Conservation (phyloP, 1,140 invertebrate genomes). For the Neodiprion pinetum region DNA sequence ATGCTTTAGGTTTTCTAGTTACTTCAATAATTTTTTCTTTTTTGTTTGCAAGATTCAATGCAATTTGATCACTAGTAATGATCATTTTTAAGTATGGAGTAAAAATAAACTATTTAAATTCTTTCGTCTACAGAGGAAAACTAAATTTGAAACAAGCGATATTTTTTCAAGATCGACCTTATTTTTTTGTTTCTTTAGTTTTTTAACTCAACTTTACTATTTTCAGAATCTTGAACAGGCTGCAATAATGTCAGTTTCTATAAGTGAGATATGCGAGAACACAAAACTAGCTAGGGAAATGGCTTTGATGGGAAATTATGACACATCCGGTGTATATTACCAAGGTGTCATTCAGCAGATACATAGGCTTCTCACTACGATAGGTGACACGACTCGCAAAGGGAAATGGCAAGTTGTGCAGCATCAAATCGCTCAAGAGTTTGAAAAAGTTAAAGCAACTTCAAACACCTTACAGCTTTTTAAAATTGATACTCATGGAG, state of each 20-base stretch:
- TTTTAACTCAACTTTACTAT: too few relatives aligned
- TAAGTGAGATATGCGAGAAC: slow-evolving; percentile 91
- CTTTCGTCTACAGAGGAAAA: too few relatives aligned
- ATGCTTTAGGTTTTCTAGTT: too few relatives aligned
- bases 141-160: too few relatives aligned
- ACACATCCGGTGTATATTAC: slow-evolving; percentile 93
- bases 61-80: too few relatives aligned
- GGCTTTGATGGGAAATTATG: slow-evolving; percentile 95
- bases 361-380: slow-evolving; percentile 80
- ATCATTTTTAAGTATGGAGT: too few relatives aligned
- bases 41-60: too few relatives aligned
- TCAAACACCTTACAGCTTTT: slow-evolving; percentile 73
- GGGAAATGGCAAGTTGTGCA: slow-evolving; percentile 92
- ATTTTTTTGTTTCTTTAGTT: too few relatives aligned
- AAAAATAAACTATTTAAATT: too few relatives aligned
- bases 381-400: slow-evolving; percentile 80
- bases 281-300: slow-evolving; percentile 93
- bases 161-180: too few relatives aligned
- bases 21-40: too few relatives aligned
- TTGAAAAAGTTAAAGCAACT: slow-evolving; percentile 88
- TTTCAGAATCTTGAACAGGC: too few relatives aligned
- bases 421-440: slow-evolving; percentile 88
- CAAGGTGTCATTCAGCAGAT: slow-evolving; percentile 93
- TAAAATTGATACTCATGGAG: slow-evolving; percentile 66
- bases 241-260: slow-evolving; percentile 77